Conservation (phyloP, 2,797 vertebrate genomes). For the Chromis chromis region DNA sequence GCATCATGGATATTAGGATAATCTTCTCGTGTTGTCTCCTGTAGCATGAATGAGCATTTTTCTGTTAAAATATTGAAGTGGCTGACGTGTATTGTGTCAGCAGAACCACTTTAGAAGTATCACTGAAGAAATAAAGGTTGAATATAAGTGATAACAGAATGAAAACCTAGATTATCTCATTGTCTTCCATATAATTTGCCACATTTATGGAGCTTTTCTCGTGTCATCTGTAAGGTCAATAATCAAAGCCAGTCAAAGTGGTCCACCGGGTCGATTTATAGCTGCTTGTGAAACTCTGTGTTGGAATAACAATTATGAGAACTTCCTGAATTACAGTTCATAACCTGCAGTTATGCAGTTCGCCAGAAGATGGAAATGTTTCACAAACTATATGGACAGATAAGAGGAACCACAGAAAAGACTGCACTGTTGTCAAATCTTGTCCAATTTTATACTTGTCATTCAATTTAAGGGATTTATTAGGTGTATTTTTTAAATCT, state of each 20-base stretch:
- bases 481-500: not conserved
- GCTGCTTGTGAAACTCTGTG: not conserved
- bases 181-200: not conserved
- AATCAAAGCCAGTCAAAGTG: not conserved
- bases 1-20: not conserved
- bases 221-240: not conserved
- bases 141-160: too few species aligned
- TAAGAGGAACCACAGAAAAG: not conserved
- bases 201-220: not conserved
- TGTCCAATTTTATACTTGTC: slow-evolving; percentile 16
- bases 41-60: not conserved
- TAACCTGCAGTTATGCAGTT: slow-evolving; percentile 25
- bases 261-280: not conserved
- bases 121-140: not conserved
- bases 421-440: not conserved
- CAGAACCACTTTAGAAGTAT: not conserved
- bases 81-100: too few species aligned
- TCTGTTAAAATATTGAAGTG: not conserved
- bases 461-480: slow-evolving; percentile 34
- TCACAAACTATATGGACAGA: not conserved
- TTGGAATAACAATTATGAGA: not conserved
- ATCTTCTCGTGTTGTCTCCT: not conserved
- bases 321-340: not conserved
- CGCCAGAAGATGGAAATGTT: slow-evolving; percentile 49
- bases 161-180: not conserved